Conservation (phyloP, 2,797 vertebrate species). For the Falco naumanni region DNA sequence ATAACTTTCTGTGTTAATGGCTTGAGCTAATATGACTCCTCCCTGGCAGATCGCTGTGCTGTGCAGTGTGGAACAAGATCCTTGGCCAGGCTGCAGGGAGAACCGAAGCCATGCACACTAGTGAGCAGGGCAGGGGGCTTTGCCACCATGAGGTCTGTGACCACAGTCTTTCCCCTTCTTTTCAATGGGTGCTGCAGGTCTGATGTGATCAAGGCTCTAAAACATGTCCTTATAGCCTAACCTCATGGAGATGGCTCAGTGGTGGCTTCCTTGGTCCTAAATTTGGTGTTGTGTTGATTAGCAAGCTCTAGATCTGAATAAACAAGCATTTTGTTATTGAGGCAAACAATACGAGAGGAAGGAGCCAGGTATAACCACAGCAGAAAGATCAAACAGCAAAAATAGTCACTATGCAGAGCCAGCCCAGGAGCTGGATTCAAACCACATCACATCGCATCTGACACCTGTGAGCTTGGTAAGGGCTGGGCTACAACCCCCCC, state of each 20-base stretch:
- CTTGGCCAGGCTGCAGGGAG: not conserved
- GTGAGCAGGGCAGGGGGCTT: not conserved
- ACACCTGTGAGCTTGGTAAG: not conserved
- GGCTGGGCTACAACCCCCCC: not conserved
- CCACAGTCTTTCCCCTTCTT: not conserved
- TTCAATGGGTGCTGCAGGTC: not conserved
- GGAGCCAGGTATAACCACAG: not conserved
- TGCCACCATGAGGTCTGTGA: not conserved
- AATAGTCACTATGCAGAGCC: not conserved
- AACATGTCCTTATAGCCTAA: rapidly evolving
- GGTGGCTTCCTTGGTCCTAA: not conserved
- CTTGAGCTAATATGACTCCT: not conserved
- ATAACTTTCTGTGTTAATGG: conserved; percentile 45
- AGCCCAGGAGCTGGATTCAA: not conserved
- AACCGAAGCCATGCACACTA: rapidly evolving
- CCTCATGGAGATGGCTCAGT: rapidly evolving
- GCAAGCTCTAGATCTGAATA: not conserved
- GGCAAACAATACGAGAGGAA: not conserved
- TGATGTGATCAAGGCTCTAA: not conserved
- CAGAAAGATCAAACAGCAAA: not conserved
- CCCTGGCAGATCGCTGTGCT: not conserved
- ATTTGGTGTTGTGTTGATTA: not conserved
- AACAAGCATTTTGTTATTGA: not conserved
- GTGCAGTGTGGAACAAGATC: rapidly evolving
- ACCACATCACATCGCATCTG: rapidly evolving